Base-by-base conservation (phyloP, 2,797 vertebrate species). In the Mus caroli region DNA sequence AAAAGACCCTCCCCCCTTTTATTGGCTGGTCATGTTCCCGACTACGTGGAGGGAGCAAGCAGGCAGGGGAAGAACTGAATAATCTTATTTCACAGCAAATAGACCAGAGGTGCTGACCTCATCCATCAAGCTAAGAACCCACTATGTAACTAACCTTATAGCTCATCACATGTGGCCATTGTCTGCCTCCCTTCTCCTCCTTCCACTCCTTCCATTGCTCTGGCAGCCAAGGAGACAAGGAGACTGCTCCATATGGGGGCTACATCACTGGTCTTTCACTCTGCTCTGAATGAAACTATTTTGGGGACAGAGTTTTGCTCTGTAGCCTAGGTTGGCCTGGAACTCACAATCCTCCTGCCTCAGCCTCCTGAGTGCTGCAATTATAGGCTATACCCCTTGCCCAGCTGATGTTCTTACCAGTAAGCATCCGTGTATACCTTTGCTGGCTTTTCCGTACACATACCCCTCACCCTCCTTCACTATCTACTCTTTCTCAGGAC, bases 101-200 rank as follows among this genome's bases (percentile, higher is more conserved):
- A 77, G 56, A 90, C 56, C 50, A 84, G 71, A 90, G 83, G 92
- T 43, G 54, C 9, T 37, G 71, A 90, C n/a, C 46, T 75, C 75
- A 75, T 69, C 77, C 15, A 86, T 83, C 79, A 71, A 76, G n/a
- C 62, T 46, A 31, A 62, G 85, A 88, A 52, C 6, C 17, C 3
- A 6, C 46, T 14, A 11, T 52, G 64, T 40, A 22, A 62, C 22
- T 43, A 50, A 10, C 50, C 8, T 28, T 12, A 50, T 24, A 46
- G 50, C 64, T 77, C 46, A 8, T 13, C 0, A 2, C 15, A 14
- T 12, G 4, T 24, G 34, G 75, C 37, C 15, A 3, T 11, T 0
- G 40, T 60, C 5, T 14, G 37, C 40, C 11, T 19, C 0, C 71
- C 24, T 62, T n/a, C 22, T 31, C 12, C 34, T 52, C 31, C n/a